These are phyloP conservation scores for Ptilonorhynchus violaceus DNA, from an alignment of 2,113 vertebrate genomes.

Conservation along the genomic window DNA sequence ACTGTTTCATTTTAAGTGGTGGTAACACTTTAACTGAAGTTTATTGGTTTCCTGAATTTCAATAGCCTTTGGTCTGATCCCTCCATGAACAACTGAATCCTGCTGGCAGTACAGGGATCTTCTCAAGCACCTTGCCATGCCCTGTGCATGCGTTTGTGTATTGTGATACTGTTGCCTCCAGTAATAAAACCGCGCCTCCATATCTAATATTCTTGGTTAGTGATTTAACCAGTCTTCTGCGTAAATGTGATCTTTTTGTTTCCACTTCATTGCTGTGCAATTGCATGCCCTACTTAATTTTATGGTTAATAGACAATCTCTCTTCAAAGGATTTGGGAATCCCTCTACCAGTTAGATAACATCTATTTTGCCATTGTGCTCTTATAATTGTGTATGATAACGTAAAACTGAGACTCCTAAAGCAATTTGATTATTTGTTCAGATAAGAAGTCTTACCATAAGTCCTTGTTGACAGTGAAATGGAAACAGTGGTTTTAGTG, in stretches of 20 bases:
- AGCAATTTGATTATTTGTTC: slow-evolving; percentile 22
- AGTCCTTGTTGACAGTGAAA: not conserved
- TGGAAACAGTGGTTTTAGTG: not conserved
- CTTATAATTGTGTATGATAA: not conserved
- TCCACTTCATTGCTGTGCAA: not conserved
- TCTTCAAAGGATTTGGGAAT: slow-evolving; percentile 3
- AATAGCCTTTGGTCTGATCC: not conserved
- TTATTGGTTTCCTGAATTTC: not conserved
- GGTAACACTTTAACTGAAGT: not conserved
- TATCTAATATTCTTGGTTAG: not conserved
- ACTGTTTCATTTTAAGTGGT: not conserved
- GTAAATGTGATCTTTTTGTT: slow-evolving; percentile 17
- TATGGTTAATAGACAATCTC: not conserved
- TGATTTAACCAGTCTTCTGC: slow-evolving; percentile 8
- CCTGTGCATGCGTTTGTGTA: not conserved
- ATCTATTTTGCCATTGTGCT: not conserved
- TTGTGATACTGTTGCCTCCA: not conserved
- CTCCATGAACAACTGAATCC: not conserved
- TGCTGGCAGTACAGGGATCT: not conserved
- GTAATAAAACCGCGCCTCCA: not conserved
- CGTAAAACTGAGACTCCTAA: not conserved
- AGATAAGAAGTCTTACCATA: slow-evolving; percentile 4
- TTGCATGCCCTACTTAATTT: not conserved
- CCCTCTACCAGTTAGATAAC: not conserved
- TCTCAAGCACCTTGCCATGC: not conserved